phyloP scores from a whole-genome alignment of 2,113 vertebrate species.

The Hepsetus odoe region DNA sequence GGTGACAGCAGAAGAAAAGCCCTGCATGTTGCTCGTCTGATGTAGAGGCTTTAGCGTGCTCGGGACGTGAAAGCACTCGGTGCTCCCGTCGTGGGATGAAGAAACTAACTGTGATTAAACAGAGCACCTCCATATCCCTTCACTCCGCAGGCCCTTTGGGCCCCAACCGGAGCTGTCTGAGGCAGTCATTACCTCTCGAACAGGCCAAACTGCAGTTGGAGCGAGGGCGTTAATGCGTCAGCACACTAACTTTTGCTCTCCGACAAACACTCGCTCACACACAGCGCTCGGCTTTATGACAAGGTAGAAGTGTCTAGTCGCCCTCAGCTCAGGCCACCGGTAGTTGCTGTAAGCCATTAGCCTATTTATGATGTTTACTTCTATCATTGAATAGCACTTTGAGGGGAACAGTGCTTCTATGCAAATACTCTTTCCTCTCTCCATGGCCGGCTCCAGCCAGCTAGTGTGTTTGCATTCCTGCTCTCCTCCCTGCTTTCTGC shows the following conservation, averaged over 20 bases:
- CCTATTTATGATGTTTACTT: conserved; percentile 53
- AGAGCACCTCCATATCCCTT: conserved; percentile 34
- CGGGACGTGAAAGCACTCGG: conserved; percentile 9
- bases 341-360: conserved; percentile 51
- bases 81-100: conserved; percentile 23
- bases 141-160: conserved; percentile 9
- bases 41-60: conserved; percentile 15
- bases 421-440: conserved; percentile 33
- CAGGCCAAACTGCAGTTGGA: not conserved
- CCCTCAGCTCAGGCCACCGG: conserved; percentile 23
- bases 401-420: conserved; percentile 47
- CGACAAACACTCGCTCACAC: conserved; percentile 33
- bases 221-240: conserved; percentile 29
- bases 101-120: conserved; percentile 23
- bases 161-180: conserved; percentile 25
- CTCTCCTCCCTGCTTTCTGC: conserved; percentile 38
- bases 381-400: conserved; percentile 51
- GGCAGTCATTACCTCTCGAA: conserved; percentile 46
- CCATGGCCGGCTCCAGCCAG: not conserved
- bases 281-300: conserved; percentile 37
- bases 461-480: conserved; percentile 51
- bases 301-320: conserved; percentile 1
- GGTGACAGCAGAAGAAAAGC: conserved; percentile 62
- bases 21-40: conserved; percentile 49
- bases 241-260: conserved; percentile 30